Evolutionary conservation across 2,888 invertebrate species (phyloP), one percentile per base, ranked within the genome.

Genomic region (Lutraria lutraria): DNA sequence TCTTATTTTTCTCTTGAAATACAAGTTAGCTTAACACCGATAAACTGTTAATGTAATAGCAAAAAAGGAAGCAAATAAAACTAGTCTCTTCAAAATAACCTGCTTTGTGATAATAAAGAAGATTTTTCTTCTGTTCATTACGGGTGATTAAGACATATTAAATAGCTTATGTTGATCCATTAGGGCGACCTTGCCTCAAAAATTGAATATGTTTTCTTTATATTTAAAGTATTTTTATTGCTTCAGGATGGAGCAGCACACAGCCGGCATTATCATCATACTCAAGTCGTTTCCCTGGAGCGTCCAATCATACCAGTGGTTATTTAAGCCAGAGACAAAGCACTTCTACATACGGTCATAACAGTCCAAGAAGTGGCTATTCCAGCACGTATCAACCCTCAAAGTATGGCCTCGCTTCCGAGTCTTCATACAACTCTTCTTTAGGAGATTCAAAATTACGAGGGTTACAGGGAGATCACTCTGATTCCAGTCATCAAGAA

Each of bases 321-420:
- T 92, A 89, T 85, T 79, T 86, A 53, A 87, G 85, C 29, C 79
- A 90, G 13, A 72, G 89, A 29, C 88, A 84, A 25, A 86, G 83
- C 34, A 76, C 89, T 29, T 80, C 90, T 19, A 60, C 85, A 16
- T 72, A 84, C 15, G 15, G 72, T 72, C 85, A 82, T 4, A 54
- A 85, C 3, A 76, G 86, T 16, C 84, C 88, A 29, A 90, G 89
- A n/a, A 80, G 80, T 54, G 83, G 90, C 16, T 89, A 86, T 53
- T 87, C 86, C 4, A 83, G 82, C 34, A 85, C 90, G 0, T 94
- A 95, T 87, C 92, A 93, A 81, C 94, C 94, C 0, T 93, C 94
- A 1, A 94, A 94, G 80, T 95, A 94, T 92, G 94, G 94, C 0
- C 84, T 94, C 13, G 85, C 93, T 13, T 80, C 91, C 0, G 92